Evolutionary conservation across 2,113 vertebrate species (phyloP).

Genomic region (Anseranas semipalmata): DNA sequence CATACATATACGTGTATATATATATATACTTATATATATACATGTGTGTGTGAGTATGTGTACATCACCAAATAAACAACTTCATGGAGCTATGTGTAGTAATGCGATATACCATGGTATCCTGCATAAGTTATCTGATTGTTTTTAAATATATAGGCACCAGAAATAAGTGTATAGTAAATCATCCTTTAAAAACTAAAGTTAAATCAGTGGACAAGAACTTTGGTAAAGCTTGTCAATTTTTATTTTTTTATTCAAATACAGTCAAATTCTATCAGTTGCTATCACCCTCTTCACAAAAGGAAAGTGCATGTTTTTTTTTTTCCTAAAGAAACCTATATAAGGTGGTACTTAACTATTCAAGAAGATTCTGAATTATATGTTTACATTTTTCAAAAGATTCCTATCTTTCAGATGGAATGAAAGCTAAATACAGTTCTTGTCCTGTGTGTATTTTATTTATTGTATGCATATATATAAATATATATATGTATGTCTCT

Average conservation of each 20-base stretch:
- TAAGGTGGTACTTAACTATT: neutral
- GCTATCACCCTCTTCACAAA: conserved; percentile 49
- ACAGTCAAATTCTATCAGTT: conserved; percentile 31
- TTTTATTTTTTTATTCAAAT: conserved; percentile 48
- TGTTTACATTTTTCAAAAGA: conserved; percentile 18
- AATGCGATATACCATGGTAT: neutral
- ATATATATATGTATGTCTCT: neutral
- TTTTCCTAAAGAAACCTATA: conserved; percentile 37
- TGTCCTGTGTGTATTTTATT: conserved; percentile 56
- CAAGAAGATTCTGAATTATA: conserved; percentile 29
- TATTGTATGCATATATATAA: neutral
- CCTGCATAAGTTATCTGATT: neutral
- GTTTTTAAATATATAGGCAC: conserved; percentile 6
- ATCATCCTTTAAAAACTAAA: conserved; percentile 49
- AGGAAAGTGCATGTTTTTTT: conserved; percentile 37
- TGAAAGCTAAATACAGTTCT: conserved; percentile 50
- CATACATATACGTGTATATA: neutral
- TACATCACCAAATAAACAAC: neutral
- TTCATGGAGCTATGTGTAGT: neutral
- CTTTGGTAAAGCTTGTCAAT: conserved; percentile 74
- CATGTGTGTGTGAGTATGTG: neutral
- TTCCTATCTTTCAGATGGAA: conserved; percentile 8
- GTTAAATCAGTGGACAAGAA: conserved; percentile 70
- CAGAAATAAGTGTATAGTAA: conserved; percentile 42
- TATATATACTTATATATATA: neutral